These are phyloP conservation scores for Drosophila ercepeae DNA, from an alignment of 1,140 invertebrate genomes.

Conservation along the genomic window DNA sequence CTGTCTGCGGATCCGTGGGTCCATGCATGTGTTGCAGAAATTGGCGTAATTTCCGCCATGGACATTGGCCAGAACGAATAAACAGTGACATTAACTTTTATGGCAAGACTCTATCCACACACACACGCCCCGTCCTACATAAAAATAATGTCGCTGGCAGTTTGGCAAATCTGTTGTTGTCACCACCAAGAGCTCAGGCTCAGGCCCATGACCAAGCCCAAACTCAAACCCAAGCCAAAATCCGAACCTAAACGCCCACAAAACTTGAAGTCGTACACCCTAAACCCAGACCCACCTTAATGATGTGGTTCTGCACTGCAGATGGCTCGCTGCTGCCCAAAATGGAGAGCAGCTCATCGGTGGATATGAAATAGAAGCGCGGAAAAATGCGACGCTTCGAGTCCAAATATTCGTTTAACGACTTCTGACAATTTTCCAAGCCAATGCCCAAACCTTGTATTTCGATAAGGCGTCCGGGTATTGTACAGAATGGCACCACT, in stretches of 20 bases:
- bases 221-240: conserved; percentile 7
- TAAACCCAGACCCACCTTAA: conserved; percentile 88
- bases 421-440: conserved; percentile 95
- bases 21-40: conserved; percentile 75
- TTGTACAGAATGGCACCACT: conserved; percentile 90
- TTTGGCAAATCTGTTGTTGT: conserved; percentile 80
- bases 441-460: conserved; percentile 89
- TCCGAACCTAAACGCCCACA: conserved; percentile 3
- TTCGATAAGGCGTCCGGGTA: conserved; percentile 89
- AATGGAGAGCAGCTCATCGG: conserved; percentile 95
- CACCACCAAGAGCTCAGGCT: conserved; percentile 22
- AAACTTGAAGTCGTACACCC: conserved; percentile 1
- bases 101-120: conserved; percentile 51
- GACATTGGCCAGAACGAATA: conserved; percentile 82
- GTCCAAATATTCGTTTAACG: conserved; percentile 94
- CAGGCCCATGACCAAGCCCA: neutral
- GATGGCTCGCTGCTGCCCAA: conserved; percentile 92
- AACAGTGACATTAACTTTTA: conserved; percentile 83
- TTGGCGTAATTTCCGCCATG: conserved; percentile 77
- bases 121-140: conserved; percentile 58
- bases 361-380: conserved; percentile 96
- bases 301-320: conserved; percentile 95
- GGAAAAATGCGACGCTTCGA: conserved; percentile 94
- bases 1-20: neutral
- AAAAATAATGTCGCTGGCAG: conserved; percentile 78